Evolutionary conservation across 2,888 invertebrate genomes (phyloP).

Genomic region (Sesia apiformis): DNA sequence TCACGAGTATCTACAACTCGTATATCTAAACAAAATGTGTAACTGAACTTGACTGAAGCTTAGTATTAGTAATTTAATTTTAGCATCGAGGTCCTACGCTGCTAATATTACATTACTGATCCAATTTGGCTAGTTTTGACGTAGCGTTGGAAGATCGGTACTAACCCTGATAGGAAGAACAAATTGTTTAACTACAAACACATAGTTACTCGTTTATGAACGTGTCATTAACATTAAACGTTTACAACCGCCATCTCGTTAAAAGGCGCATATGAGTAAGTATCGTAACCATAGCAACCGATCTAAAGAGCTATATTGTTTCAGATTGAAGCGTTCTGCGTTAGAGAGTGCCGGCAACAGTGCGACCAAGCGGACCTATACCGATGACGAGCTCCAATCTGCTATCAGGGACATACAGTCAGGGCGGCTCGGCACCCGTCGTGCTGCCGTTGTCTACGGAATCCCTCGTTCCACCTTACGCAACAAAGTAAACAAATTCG

Average conservation of each 20-base stretch:
- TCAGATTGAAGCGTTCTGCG: slow-evolving; percentile 54
- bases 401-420: slow-evolving; percentile 96
- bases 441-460: slow-evolving; percentile 96
- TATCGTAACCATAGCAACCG: too few species aligned
- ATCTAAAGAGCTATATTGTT: slow-evolving; percentile 26
- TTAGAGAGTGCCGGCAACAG: slow-evolving; percentile 58
- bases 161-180: too few species aligned
- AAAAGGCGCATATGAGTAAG: too few species aligned
- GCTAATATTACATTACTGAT: neutral
- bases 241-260: too few species aligned
- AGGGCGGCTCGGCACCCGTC: slow-evolving; percentile 92
- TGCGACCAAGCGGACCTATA: slow-evolving; percentile 86
- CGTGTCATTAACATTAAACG: too few species aligned
- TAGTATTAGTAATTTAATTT: neutral
- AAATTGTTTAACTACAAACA: too few species aligned
- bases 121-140: neutral
- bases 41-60: neutral
- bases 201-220: too few species aligned
- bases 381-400: slow-evolving; percentile 94
- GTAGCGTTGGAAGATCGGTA: too few species aligned
- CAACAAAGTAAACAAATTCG: slow-evolving; percentile 92
- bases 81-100: neutral
- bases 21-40: neutral
- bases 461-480: slow-evolving; percentile 96
- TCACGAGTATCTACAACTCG: too few species aligned